Base-by-base conservation (phyloP, 2,888 invertebrate species). In the Molorchus minor region DNA sequence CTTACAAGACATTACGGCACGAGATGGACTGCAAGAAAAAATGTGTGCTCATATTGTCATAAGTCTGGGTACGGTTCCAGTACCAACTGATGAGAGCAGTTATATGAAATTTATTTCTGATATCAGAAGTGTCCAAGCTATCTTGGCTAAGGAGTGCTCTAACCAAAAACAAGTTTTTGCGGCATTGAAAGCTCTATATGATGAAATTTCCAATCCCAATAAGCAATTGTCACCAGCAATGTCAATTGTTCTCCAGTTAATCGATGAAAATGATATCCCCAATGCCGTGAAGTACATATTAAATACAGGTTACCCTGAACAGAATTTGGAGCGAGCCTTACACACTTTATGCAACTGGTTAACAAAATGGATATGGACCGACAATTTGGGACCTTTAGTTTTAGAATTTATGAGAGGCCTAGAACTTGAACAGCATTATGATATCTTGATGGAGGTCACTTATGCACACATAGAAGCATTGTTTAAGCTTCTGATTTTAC, bases 301-400 rank as follows among this genome's bases (percentile, higher is more conserved):
- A 20, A 71, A 73, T 35, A 68, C 72, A 5, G 75, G 77, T 3
- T 77, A 79, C 60, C 78, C 75, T 0, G 85, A 85, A 8, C 81
- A 82, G 0, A 85, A 85, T 29, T 81, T 90, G 5, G 83, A 85
- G 13, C 84, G 85, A 45, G 87, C 89, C 0, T 80, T 92, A 1
- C 82, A 83, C 15, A 84, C 87, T 43, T 80, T 92, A 0, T 90
- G 89, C 71, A 81, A 80, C n/a, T 92, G 91, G 91, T 77, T 90
- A 54, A 82, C 84, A 0, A 82, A 83, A 53, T 88, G 88, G 83
- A 84, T 84, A 17, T 84, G 84, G 60, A 87, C 87, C 0, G 84
- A 87, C 1, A 85, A 86, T 41, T 80, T 92, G 0, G 86, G 87
- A 19, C 82, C 85, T 7, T 88, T 91, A 85, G 85, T 91, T 1